These are phyloP conservation scores for Sorex fumeus DNA, from an alignment of 2,113 vertebrate genomes.

Conservation along the genomic window DNA sequence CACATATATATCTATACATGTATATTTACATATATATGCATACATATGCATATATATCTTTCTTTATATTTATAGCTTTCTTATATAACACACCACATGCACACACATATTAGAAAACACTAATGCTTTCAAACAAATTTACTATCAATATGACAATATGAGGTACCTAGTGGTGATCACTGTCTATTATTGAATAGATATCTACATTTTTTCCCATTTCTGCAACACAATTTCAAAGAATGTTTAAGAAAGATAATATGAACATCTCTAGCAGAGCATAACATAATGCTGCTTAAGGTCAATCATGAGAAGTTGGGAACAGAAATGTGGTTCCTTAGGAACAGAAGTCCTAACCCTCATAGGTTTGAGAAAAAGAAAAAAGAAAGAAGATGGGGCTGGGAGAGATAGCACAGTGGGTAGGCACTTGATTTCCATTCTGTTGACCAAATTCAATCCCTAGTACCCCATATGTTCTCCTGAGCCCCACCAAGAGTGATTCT, in stretches of 20 bases:
- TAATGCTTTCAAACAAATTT: not conserved
- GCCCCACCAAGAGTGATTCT: no score
- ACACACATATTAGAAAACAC: not conserved
- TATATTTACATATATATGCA: no score
- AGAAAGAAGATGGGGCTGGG: no score
- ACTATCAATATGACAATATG: conserved; percentile 26
- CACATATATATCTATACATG: not conserved
- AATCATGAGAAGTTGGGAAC: not conserved
- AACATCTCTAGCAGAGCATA: not conserved
- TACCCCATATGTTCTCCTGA: no score
- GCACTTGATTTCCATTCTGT: no score
- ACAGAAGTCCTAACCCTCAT: not conserved
- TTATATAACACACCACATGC: not conserved
- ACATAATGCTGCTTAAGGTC: not conserved
- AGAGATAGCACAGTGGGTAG: no score
- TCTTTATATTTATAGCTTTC: no score
- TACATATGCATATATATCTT: no score
- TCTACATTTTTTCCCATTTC: not conserved
- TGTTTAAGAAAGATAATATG: not conserved
- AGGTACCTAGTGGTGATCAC: not conserved
- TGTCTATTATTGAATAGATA: not conserved
- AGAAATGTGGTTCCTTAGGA: not conserved
- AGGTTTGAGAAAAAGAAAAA: no score
- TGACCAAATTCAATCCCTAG: no score
- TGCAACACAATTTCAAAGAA: not conserved